Conservation (phyloP, 2,113 vertebrate species). For the Notiomystis cincta region DNA sequence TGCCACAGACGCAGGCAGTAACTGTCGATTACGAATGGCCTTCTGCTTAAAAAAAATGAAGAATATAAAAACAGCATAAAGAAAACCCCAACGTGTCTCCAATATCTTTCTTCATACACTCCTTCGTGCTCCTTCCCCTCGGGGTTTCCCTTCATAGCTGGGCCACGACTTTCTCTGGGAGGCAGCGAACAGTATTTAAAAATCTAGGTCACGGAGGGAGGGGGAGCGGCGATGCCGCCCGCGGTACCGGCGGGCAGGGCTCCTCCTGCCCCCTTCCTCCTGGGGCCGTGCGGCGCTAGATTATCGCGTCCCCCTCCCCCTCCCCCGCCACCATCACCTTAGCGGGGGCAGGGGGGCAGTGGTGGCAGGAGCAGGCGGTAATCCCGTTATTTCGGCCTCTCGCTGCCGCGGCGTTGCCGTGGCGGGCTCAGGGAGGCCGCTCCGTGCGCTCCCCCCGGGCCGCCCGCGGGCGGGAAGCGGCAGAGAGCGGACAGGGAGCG, state of each 20-base stretch:
- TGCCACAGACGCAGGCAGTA: background rate
- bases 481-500: fast-evolving
- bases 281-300: background rate
- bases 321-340: background rate
- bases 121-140: background rate
- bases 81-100: background rate
- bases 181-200: background rate
- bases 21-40: background rate
- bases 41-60: background rate
- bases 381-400: background rate
- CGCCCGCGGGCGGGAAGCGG: background rate
- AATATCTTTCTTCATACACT: background rate
- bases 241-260: background rate
- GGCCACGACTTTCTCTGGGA: background rate
- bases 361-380: background rate
- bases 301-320: too few relatives aligned
- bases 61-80: background rate
- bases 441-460: background rate
- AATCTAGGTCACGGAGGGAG: conserved; percentile 12
- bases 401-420: background rate
- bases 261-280: background rate
- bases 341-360: background rate
- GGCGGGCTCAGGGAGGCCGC: background rate
- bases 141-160: background rate
- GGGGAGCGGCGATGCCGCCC: background rate